Percentiles rank a stretch among this genome's conserved stretches.
Evolutionary conservation across 2,888 invertebrate species (phyloP).

Genomic region (Hesperia comma): DNA sequence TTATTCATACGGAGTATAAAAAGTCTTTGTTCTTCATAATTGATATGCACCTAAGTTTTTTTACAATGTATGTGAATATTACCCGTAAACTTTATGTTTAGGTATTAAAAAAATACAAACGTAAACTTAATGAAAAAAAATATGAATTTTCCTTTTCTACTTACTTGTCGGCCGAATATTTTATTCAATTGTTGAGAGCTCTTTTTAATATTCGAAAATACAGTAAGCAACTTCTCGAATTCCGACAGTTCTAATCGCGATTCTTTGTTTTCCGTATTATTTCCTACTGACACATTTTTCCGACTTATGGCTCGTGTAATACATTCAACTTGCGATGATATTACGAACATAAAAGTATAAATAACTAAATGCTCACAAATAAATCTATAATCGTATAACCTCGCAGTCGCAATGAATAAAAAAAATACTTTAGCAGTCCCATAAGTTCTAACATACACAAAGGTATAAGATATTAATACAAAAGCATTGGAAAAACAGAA

Average conservation of each 20-base stretch:
- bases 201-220: slow-evolving; percentile 23
- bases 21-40: too few species aligned
- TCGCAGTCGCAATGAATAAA: slow-evolving; percentile 1
- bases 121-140: too few species aligned
- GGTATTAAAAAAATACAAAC: too few species aligned
- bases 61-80: too few species aligned
- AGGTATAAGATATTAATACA: not conserved
- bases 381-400: slow-evolving; percentile 11
- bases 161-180: slow-evolving; percentile 30
- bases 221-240: slow-evolving; percentile 17
- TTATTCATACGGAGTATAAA: too few species aligned
- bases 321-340: slow-evolving; percentile 33
- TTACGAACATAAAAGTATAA: slow-evolving; percentile 24
- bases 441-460: not conserved
- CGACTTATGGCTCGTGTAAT: slow-evolving; percentile 23
- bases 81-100: too few species aligned
- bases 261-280: slow-evolving; percentile 9
- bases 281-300: slow-evolving; percentile 8
- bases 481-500: slow-evolving; percentile 2
- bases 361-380: slow-evolving; percentile 16
- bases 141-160: not conserved
- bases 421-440: not conserved
- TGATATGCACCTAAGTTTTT: too few species aligned
- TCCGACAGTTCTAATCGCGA: slow-evolving; percentile 1
- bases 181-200: slow-evolving; percentile 26